Conservation (phyloP, 1,140 invertebrate genomes). For the Sycophila sp. region DNA sequence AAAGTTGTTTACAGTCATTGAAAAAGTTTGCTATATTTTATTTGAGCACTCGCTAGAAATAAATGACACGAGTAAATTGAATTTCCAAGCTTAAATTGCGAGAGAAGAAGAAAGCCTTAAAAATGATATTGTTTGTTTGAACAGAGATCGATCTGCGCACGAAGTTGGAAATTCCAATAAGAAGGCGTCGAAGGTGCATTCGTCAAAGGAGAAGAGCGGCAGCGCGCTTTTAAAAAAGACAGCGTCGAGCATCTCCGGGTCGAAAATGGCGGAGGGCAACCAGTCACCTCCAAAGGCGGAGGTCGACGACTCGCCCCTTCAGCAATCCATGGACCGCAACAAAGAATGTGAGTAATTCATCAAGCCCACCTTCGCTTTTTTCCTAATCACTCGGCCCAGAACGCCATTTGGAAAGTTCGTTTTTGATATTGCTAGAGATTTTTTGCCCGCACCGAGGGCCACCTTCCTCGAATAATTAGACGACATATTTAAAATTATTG, state of each 20-base stretch:
- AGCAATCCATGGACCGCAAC: slow-evolving; percentile 93
- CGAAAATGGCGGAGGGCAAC: slow-evolving; percentile 75
- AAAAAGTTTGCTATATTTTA: no score
- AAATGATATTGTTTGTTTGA: not conserved
- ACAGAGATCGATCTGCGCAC: not conserved
- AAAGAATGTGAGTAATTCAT: slow-evolving; percentile 87
- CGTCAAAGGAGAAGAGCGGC: slow-evolving; percentile 54
- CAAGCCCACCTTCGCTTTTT: not conserved
- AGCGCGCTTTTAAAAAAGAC: slow-evolving; percentile 58
- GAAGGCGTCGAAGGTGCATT: slow-evolving; percentile 59
- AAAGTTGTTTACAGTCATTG: no score
- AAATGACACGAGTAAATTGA: no score
- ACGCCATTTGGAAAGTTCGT: not conserved
- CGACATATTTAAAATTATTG: slow-evolving; percentile 24
- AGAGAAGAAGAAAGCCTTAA: not conserved
- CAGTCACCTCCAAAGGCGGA: slow-evolving; percentile 88
- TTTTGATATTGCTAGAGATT: slow-evolving; percentile 13
- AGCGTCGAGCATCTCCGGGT: slow-evolving; percentile 62
- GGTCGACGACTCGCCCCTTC: slow-evolving; percentile 92
- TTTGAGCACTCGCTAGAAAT: no score
- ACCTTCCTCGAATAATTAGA: slow-evolving; percentile 4
- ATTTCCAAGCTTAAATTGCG: no score
- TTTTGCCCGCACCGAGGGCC: not conserved
- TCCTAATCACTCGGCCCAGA: not conserved
- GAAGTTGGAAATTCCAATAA: slow-evolving; percentile 34